Evolutionary conservation across 2,797 vertebrate species (phyloP).

Genomic region (Centropyge bicolor): DNA sequence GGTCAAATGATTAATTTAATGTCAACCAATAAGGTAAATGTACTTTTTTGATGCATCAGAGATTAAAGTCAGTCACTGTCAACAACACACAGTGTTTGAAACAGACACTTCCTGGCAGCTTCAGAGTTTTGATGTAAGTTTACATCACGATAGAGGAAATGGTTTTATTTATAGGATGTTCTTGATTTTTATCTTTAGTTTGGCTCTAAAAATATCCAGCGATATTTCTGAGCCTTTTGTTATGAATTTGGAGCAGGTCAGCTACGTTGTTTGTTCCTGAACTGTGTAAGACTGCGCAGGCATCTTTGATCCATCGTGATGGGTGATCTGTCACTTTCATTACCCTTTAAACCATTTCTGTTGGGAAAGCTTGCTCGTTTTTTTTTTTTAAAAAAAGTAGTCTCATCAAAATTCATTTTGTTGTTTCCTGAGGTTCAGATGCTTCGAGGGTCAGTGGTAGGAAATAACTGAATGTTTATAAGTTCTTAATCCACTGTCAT

Average conservation of each 20-base stretch:
- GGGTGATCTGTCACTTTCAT: no score
- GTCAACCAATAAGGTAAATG: not conserved
- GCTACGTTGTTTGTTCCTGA: not conserved
- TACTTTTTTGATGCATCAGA: not conserved
- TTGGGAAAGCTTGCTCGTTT: not conserved
- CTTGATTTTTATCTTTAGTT: conserved; percentile 46
- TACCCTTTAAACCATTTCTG: not conserved
- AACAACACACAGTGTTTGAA: conserved; percentile 7
- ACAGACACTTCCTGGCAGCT: conserved; percentile 2
- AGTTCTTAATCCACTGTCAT: not conserved
- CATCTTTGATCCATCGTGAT: not conserved
- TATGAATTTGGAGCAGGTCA: conserved; percentile 9
- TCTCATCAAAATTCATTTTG: not conserved
- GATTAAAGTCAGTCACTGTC: conserved; percentile 8
- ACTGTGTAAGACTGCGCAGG: not conserved
- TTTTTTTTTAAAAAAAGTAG: no score
- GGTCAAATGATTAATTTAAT: conserved; percentile 7
- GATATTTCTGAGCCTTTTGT: conserved; percentile 46
- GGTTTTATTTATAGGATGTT: conserved; percentile 64
- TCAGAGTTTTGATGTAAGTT: conserved; percentile 14
- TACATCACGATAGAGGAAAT: conserved; percentile 26
- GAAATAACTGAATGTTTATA: not conserved
- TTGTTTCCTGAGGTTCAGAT: conserved; percentile 4
- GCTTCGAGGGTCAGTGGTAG: not conserved
- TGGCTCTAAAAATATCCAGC: conserved; percentile 57